phyloP scores from a whole-genome alignment of 1,140 invertebrate genomes.

The Rhizoglyphus robini region DNA sequence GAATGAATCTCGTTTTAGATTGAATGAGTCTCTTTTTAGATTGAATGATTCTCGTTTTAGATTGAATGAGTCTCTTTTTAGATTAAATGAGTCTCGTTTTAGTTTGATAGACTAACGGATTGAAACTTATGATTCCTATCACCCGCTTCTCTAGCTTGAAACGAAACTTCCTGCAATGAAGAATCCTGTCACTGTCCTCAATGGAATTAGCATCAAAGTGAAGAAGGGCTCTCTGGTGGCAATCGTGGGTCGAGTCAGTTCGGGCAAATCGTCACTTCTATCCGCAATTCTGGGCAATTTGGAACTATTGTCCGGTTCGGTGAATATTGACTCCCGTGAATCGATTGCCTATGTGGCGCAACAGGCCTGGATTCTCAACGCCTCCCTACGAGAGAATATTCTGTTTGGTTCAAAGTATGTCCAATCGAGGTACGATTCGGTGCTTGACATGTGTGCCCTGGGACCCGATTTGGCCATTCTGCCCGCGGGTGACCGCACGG shows the following conservation, averaged over 20 bases:
- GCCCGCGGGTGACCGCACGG: constrained; percentile 37
- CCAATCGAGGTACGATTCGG: constrained; percentile 30
- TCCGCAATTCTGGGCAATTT: constrained; percentile 39
- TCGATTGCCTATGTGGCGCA: constrained; percentile 40
- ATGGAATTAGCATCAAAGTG: constrained; percentile 26
- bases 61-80: too few species aligned
- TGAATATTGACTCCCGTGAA: constrained; percentile 26
- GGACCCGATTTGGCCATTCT: constrained; percentile 30
- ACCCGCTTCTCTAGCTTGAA: too few species aligned
- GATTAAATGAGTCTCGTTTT: too few species aligned
- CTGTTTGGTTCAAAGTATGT: constrained; percentile 43
- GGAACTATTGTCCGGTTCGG: constrained; percentile 27
- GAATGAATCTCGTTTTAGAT: too few species aligned
- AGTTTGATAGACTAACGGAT: too few species aligned
- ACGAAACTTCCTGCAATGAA: too few species aligned
- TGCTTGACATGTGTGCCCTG: constrained; percentile 30
- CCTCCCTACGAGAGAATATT: constrained; percentile 40
- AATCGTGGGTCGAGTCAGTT: constrained; percentile 39
- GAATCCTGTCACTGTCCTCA: constrained; percentile 18
- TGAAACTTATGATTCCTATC: too few species aligned
- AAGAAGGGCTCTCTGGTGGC: constrained; percentile 32
- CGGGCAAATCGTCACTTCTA: constrained; percentile 39
- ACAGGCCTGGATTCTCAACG: constrained; percentile 47
- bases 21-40: too few species aligned
- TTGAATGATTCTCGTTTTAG: too few species aligned